Evolutionary conservation across 2,113 vertebrate species (phyloP).

Genomic region (Notothenia coriiceps): DNA sequence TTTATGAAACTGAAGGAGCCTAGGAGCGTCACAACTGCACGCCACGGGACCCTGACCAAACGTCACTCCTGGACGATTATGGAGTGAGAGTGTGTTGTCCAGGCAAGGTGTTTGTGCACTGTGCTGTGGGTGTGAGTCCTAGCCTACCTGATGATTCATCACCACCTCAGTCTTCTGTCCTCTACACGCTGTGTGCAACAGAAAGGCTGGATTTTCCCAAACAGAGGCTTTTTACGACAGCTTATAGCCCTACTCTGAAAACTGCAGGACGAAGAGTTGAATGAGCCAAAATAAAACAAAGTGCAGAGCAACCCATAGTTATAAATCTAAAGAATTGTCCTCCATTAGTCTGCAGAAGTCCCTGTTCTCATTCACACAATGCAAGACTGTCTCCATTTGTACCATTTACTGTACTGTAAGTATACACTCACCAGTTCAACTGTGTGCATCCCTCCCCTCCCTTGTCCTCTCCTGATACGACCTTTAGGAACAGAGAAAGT

Average conservation of each 20-base stretch:
- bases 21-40: too few relatives aligned
- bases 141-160: constrained; percentile 86
- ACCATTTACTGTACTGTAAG: constrained; percentile 25
- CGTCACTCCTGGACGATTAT: too few relatives aligned
- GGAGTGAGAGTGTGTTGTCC: constrained; percentile 8
- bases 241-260: constrained; percentile 65
- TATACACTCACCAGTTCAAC: constrained; percentile 17
- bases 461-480: constrained; percentile 25
- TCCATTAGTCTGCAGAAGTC: background rate
- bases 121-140: constrained; percentile 90
- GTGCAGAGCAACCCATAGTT: background rate
- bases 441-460: constrained; percentile 11
- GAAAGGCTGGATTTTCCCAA: constrained; percentile 85
- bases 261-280: constrained; percentile 33
- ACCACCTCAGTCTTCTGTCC: constrained; percentile 77
- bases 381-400: constrained; percentile 13
- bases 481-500: constrained; percentile 29
- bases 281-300: constrained; percentile 24
- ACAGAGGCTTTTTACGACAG: constrained; percentile 88
- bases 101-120: constrained; percentile 89
- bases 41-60: too few relatives aligned
- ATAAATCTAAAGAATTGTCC: background rate
- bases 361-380: constrained; percentile 10
- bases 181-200: constrained; percentile 78
- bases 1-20: too few relatives aligned